Evolutionary conservation across 2,113 vertebrate species (phyloP).

Genomic region (Ondatra zibethicus): DNA sequence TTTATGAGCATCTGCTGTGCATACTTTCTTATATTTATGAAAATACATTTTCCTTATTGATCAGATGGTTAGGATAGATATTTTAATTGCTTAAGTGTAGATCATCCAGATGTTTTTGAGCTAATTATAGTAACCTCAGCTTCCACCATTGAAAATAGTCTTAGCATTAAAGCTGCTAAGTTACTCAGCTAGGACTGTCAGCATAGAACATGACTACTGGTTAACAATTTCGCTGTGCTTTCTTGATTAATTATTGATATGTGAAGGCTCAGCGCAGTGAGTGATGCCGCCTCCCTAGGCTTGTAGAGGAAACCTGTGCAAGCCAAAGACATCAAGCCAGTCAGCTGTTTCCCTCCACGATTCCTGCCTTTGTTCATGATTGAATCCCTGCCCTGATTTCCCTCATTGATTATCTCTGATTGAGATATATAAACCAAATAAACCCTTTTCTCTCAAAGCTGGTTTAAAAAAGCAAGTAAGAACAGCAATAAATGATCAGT

Average conservation of each 20-base stretch:
- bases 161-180: neutral
- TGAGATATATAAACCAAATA: neutral
- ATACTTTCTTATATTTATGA: neutral
- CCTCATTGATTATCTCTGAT: neutral
- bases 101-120: neutral
- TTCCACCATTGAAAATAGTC: neutral
- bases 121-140: neutral
- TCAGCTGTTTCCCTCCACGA: neutral
- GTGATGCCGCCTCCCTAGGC: neutral
- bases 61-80: neutral
- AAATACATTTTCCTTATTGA: neutral
- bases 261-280: neutral
- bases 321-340: neutral
- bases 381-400: neutral
- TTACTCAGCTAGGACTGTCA: neutral
- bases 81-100: neutral
- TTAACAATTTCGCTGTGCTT: neutral
- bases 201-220: neutral
- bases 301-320: neutral
- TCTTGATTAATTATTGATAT: neutral
- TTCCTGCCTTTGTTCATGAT: neutral
- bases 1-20: neutral
- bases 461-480: neutral
- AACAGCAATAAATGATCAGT: neutral
- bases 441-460: neutral